Base-by-base conservation (phyloP, 1,140 invertebrate species). In the Drosophila nasuta region DNA sequence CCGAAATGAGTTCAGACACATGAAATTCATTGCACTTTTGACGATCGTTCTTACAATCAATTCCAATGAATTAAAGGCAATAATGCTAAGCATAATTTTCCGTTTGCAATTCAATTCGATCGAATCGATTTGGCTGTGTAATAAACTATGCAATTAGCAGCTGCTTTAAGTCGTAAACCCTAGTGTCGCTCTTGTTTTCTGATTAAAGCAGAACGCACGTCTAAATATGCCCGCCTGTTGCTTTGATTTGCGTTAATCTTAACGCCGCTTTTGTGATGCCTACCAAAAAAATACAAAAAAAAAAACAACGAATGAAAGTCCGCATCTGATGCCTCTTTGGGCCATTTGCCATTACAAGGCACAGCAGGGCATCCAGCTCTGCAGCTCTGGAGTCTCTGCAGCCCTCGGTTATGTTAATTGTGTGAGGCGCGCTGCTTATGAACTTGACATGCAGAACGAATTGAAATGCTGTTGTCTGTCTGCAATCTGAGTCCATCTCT, bases 391-490 rank as follows among this genome's bases (percentile, higher is more conserved):
- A 25, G 20, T 25, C 20, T 25, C 25, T 52, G 7, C 38, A 25
- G 20, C 13, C 2, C 35, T 51, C 8, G 13, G 15, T 25, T 56
- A 48, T 56, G 74, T 86, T 85, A 75, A 85, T 77, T 82, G 77
- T 85, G 35, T 66, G 17, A 25, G 20, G 20, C 45, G 77, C 68
- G 63, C 75, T 89, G 81, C 75, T 89, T 89, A 85, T 81, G 81
- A 83, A 79, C 70, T 78, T 74, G 81, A 89, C 71, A 89, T 76
- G 85, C 75, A 65, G 51, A 89, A 72, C 86, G 72, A 81, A 89
- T 79, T 52, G 62, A 15, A 15, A 63, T 45, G 48, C 35, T 57
- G 30, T 33, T 57, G 33, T 7, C 13, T 75, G 8, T 46, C 48
- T 60, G 56, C 68, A 51, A 71, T 65, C 60, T 8, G 43, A 33